phyloP scores from a whole-genome alignment of 2,113 vertebrate species.

The Prionailurus viverrinus region DNA sequence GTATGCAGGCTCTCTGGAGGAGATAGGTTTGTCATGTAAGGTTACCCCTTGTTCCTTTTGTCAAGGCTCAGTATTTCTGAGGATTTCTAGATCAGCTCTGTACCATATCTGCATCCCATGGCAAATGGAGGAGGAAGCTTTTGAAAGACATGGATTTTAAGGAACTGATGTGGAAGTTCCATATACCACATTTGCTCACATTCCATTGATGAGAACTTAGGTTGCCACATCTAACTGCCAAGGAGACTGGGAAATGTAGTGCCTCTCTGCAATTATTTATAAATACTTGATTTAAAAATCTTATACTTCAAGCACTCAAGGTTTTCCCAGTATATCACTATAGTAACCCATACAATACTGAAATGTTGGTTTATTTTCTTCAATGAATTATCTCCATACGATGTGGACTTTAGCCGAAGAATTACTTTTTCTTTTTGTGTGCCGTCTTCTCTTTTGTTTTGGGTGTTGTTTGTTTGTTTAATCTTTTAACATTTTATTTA shows the following conservation, averaged over 20 bases:
- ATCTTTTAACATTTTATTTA: neutral
- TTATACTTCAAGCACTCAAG: neutral
- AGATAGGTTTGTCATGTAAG: neutral
- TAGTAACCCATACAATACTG: neutral
- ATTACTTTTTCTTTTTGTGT: neutral
- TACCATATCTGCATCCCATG: too few relatives aligned
- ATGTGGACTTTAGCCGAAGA: neutral
- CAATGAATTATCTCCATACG: neutral
- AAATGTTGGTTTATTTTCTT: neutral
- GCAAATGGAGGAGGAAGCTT: neutral
- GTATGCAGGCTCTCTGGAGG: neutral
- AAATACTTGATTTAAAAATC: neutral
- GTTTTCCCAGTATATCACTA: neutral
- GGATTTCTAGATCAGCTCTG: neutral
- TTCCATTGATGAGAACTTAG: neutral
- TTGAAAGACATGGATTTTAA: neutral
- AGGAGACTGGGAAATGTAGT: neutral
- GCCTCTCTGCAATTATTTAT: neutral
- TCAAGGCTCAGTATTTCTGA: neutral
- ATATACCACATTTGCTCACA: neutral
- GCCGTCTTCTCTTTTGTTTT: neutral
- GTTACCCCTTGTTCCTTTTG: neutral
- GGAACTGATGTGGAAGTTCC: neutral
- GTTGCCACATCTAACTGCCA: neutral
- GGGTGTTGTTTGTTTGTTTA: neutral